Base-by-base conservation (phyloP, 2,888 invertebrate genomes). In the Julus scanicus region DNA sequence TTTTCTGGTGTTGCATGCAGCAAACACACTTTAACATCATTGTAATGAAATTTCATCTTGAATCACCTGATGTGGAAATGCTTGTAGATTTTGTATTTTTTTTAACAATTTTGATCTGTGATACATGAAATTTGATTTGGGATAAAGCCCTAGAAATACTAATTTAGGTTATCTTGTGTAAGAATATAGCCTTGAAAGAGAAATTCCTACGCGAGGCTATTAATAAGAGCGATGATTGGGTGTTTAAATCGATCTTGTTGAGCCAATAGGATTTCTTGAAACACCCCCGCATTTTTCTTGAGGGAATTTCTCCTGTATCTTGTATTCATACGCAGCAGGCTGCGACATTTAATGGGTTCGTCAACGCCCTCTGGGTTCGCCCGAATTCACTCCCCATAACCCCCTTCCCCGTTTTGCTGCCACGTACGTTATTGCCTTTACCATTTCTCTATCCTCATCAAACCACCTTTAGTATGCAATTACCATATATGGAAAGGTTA, bases 241-340 rank as follows among this genome's bases (percentile, higher is more conserved):
- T 71, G 71, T 29, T 71, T 71, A 29, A 71, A 71, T 71, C 71
- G 71, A 71, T 71, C 71, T 20, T 9, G 71, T 71, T 71, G 71
- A 29, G 11, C 71, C 71, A 71, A 71, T 71, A 71, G 71, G 71
- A 71, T 71, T 29, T 71, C 71, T 71, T 71, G 71, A 71, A 71
- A 71, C 71, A 71, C 71, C 71, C 71, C 71, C 71, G n/a, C 71
- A 71, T 71, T 71, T 53, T 71, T 71, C 71, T 71, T 71, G 71
- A 9, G 71, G 71, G 71, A 71, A 71, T 71, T 71, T 71, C 29
- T 71, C 71, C 71, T 2, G 9, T 6, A 71, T 71, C 29, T 3
- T 8, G 71, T 71, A 71, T 71, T 71, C 71, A 71, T 71, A 20
- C 71, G 71, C 71, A 71, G 63, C 63, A 63, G 63, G 63, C 63